Base-by-base conservation (phyloP, 64 coral and sea anemone species). In the Montipora capricornis region DNA sequence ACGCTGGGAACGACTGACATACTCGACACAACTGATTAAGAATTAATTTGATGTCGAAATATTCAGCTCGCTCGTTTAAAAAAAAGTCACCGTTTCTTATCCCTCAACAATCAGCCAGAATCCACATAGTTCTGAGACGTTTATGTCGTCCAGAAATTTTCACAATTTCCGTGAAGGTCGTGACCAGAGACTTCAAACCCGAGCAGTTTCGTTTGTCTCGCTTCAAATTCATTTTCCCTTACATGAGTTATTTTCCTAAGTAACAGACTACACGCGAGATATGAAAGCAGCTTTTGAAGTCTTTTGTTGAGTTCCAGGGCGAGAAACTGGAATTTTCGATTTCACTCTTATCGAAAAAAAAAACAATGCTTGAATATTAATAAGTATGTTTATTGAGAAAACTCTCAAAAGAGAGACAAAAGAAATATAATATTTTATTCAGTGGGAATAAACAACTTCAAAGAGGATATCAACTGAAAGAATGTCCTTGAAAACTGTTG, bases 21-120 rank as follows among this genome's bases (percentile, higher is more conserved):
- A 19, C 16, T 11, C 82, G 82, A 86, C 62, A 51, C 20, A 86
- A 22, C 82, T 86, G 20, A 86, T 86, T 86, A 86, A 86, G 62
- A 86, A 86, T 86, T 86, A 24, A 86, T 86, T 86, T 71, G 45
- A 50, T 22, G 10, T 13, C 48, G 47, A 68, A 73, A 86, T 71
- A 86, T 49, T 86, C 8, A 2, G 45, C 17, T 84, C 15, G 81
- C 45, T 78, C 6, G 14, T 78, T 73, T 71, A 49, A 19, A 64
- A 14, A 64, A 14, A 16, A 49, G 19, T 86, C 19, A n/a, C 44
- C 2, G 4, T 67, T 73, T 13, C n/a, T 73, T 50, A 71, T 82
- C 14, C 10, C 3, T 17, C 22, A 46, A 44, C 2, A 46, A 82
- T 17, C 12, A 60, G 24, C 1, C 13, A 82, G 55, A 4, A 19